These are phyloP conservation scores for Rhamnusium bicolor DNA, from an alignment of 2,888 invertebrate genomes.

Conservation along the genomic window DNA sequence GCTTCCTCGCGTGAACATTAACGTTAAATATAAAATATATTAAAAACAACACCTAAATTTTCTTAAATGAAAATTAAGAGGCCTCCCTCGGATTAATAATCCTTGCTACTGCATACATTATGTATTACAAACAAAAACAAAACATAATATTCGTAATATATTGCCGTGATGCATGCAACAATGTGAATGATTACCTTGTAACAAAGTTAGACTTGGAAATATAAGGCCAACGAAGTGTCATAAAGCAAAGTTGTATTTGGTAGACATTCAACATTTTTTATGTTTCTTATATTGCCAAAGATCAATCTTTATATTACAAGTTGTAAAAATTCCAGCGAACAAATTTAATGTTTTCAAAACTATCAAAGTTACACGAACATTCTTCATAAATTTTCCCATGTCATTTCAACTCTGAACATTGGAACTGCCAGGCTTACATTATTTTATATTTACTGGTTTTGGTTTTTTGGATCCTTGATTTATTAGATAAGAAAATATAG, in stretches of 20 bases:
- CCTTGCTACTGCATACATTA: constrained; percentile 21
- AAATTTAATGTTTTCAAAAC: constrained; percentile 49
- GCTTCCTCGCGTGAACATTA: constrained; percentile 13
- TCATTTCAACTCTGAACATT: constrained; percentile 31
- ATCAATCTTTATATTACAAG: constrained; percentile 48
- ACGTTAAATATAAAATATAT: background rate
- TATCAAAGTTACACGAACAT: constrained; percentile 49
- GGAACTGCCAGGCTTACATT: constrained; percentile 32
- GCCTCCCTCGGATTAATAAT: background rate
- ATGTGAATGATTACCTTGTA: constrained; percentile 29
- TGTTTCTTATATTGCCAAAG: constrained; percentile 39
- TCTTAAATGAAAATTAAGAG: constrained; percentile 14
- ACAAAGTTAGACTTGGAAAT: constrained; percentile 24
- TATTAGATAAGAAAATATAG: constrained; percentile 19
- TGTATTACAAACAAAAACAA: constrained; percentile 1
- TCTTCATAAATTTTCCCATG: constrained; percentile 47
- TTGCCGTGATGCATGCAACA: constrained; percentile 28
- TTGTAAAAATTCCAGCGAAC: constrained; percentile 47
- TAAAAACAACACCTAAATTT: background rate
- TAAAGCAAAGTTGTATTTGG: constrained; percentile 21
- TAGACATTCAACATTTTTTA: constrained; percentile 25
- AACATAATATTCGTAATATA: constrained; percentile 13
- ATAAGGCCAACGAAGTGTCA: constrained; percentile 4
- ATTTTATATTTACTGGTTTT: constrained; percentile 33
- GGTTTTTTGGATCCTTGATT: constrained; percentile 24